A percentile compares a stretch with the other conserved stretches of the same genome.
phyloP scores from a whole-genome alignment of 2,113 vertebrate species.

The Dunckerocampus dactyliophorus region DNA sequence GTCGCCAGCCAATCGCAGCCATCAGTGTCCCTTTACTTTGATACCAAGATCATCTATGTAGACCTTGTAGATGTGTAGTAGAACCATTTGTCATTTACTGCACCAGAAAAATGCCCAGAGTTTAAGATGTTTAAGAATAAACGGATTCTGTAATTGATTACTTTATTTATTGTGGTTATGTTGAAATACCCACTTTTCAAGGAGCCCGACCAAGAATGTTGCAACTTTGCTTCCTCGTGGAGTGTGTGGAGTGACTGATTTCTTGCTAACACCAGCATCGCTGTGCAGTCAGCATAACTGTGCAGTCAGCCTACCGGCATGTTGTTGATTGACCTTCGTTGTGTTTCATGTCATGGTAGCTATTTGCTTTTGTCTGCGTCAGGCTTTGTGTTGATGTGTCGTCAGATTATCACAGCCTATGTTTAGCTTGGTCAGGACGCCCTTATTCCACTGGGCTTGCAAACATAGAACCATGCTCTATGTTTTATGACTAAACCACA shows the following conservation, averaged over 20 bases:
- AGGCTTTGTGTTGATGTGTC: slow-evolving; percentile 38
- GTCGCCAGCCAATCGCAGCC: too few species aligned
- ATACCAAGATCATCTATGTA: too few species aligned
- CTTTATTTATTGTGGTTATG: not conserved
- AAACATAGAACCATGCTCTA: not conserved
- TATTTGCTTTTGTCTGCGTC: slow-evolving; percentile 20
- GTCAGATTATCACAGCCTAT: slow-evolving; percentile 43
- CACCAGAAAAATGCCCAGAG: too few species aligned
- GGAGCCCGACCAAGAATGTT: slow-evolving; percentile 3
- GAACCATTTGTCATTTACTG: too few species aligned
- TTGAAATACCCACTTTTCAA: not conserved
- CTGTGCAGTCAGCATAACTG: slow-evolving; percentile 16
- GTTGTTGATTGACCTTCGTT: slow-evolving; percentile 24
- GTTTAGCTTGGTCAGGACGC: slow-evolving; percentile 33
- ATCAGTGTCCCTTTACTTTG: too few species aligned
- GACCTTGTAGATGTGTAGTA: too few species aligned
- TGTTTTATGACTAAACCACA: not conserved
- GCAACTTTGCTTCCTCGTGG: slow-evolving; percentile 11
- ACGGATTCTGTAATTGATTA: too few species aligned
- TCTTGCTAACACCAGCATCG: not conserved
- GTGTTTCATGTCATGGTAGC: slow-evolving; percentile 20
- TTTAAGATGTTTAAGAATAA: not conserved
- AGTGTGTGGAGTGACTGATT: not conserved
- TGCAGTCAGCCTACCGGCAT: not conserved
- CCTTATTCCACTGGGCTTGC: slow-evolving; percentile 16